These are phyloP conservation scores for Mesaphorura yosii DNA, from an alignment of 1,140 invertebrate genomes.

Conservation along the genomic window DNA sequence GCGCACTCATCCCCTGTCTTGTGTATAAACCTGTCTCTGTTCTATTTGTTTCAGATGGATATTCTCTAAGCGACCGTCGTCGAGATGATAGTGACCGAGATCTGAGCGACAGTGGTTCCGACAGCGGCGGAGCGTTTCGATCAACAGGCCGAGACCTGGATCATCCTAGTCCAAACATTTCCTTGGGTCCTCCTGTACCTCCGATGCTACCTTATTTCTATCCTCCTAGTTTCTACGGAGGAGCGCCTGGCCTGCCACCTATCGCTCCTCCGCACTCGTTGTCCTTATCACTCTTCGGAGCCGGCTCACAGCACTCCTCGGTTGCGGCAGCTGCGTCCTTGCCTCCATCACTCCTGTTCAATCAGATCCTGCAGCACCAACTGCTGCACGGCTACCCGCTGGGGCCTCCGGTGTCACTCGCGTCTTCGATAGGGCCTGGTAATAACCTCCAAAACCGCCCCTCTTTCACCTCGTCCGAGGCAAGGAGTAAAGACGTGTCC, in stretches of 20 bases:
- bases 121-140: constrained; percentile 39
- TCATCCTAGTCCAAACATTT: constrained; percentile 71
- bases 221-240: constrained; percentile 64
- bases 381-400: constrained; percentile 31
- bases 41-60: too few relatives aligned
- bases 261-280: constrained; percentile 41
- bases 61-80: constrained; percentile 17
- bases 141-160: constrained; percentile 52
- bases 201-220: constrained; percentile 78
- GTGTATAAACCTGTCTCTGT: too few relatives aligned
- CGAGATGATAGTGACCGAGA: constrained; percentile 33
- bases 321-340: constrained; percentile 34
- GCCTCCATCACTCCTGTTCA: constrained; percentile 31
- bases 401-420: constrained; percentile 32
- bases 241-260: constrained; percentile 40
- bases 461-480: constrained; percentile 25
- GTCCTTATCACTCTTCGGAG: constrained; percentile 33
- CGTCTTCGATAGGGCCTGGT: constrained; percentile 33
- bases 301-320: constrained; percentile 18
- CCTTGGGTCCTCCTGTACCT: constrained; percentile 72
- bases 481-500: constrained; percentile 10
- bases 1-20: too few relatives aligned
- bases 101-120: constrained; percentile 35
- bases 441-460: constrained; percentile 22
- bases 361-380: constrained; percentile 31